These are phyloP conservation scores for Tenualosa thibaudeaui DNA, from an alignment of 2,797 vertebrate genomes.

Conservation along the genomic window DNA sequence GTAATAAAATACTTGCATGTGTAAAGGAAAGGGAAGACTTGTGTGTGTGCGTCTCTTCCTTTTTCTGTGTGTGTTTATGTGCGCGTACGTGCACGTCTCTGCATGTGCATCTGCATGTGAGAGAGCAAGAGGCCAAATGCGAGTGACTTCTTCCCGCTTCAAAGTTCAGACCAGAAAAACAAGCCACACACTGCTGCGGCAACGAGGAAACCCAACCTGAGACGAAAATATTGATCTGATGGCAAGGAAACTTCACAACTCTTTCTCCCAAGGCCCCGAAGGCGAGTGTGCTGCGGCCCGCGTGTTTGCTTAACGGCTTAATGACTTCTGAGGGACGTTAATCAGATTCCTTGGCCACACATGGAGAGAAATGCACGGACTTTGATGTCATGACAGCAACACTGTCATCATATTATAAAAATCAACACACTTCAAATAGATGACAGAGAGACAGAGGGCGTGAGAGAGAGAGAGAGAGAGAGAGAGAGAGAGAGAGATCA, in stretches of 20 bases:
- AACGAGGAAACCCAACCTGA: constrained; percentile 11
- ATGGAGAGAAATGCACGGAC: background rate
- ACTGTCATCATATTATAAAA: background rate
- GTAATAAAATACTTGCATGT: background rate
- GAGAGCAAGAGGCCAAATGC: background rate
- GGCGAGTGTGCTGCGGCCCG: background rate
- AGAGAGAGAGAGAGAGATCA: background rate
- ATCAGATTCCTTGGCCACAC: background rate
- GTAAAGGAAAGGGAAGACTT: background rate
- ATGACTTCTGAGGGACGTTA: constrained; percentile 6
- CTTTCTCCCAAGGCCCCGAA: background rate
- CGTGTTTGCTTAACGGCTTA: background rate
- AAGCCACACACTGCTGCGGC: background rate
- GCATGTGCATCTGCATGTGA: background rate
- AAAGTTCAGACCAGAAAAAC: background rate
- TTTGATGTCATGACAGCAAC: background rate
- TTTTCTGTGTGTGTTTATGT: background rate
- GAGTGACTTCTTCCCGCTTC: background rate
- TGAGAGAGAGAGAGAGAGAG: background rate
- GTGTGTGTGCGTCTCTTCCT: background rate
- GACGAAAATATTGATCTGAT: constrained; percentile 25
- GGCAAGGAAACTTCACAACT: background rate
- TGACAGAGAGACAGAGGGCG: background rate
- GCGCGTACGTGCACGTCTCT: too few relatives aligned
- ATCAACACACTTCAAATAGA: constrained; percentile 3